A percentile compares a stretch with the other conserved stretches of the same genome.
These are phyloP conservation scores for Synergus laeviventris DNA, from an alignment of 2,888 invertebrate species.

Conservation along the genomic window DNA sequence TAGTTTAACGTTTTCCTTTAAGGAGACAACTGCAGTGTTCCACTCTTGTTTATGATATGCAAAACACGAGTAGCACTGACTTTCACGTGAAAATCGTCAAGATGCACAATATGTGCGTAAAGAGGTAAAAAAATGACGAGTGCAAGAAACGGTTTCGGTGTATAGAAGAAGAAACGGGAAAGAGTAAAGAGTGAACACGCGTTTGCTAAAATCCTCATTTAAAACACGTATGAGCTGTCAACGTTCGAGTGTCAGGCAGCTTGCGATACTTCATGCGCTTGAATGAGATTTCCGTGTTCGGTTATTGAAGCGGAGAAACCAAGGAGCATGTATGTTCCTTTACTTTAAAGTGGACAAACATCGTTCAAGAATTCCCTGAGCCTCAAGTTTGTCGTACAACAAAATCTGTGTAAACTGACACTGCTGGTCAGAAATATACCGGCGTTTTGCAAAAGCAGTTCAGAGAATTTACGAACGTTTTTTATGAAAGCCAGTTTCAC, in stretches of 20 bases:
- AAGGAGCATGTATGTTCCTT: constrained; percentile 18
- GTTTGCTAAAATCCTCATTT: neutral
- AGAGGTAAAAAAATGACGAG: neutral
- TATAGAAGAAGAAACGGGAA: neutral
- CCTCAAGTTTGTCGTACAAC: constrained; percentile 12
- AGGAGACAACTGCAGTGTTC: neutral
- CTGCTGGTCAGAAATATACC: constrained; percentile 3
- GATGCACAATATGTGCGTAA: neutral
- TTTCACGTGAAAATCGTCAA: neutral
- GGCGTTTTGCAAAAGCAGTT: neutral
- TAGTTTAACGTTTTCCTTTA: neutral
- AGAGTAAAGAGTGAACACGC: neutral
- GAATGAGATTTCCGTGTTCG: constrained; percentile 39
- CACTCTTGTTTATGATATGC: neutral
- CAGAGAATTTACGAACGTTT: too few relatives aligned
- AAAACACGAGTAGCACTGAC: neutral
- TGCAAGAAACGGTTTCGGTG: neutral
- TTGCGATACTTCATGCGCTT: constrained; percentile 29
- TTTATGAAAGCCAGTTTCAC: too few relatives aligned
- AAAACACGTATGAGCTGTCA: constrained; percentile 12
- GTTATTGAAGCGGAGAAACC: neutral
- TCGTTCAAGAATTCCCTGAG: neutral
- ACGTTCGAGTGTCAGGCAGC: constrained; percentile 14
- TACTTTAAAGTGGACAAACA: constrained; percentile 33
- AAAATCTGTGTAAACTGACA: constrained; percentile 36